phyloP scores from a whole-genome alignment of 2,113 vertebrate species.

The Bujurquina vittata region DNA sequence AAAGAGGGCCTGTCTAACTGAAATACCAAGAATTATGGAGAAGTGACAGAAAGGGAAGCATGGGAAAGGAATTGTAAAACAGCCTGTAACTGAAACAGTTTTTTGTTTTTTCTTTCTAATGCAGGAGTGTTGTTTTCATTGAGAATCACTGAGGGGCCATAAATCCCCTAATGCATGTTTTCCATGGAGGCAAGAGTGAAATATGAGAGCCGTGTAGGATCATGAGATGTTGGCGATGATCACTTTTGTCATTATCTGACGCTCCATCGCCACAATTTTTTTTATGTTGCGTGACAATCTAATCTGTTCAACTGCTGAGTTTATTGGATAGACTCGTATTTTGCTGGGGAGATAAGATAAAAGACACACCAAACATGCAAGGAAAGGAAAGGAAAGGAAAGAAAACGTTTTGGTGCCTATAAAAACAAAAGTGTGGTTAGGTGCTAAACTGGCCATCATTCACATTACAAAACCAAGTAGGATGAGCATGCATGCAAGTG shows the following conservation, averaged over 20 bases:
- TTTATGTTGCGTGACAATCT: neutral
- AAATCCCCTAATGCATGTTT: slow-evolving; percentile 31
- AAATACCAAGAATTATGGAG: slow-evolving; percentile 94
- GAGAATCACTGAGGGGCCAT: slow-evolving; percentile 42
- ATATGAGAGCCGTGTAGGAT: neutral
- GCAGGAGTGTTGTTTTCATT: slow-evolving; percentile 46
- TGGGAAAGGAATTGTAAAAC: slow-evolving; percentile 88
- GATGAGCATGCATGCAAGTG: neutral
- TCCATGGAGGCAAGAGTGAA: neutral
- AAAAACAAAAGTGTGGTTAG: neutral
- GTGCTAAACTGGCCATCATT: neutral
- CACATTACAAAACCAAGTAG: neutral
- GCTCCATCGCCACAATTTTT: neutral
- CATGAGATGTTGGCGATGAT: neutral
- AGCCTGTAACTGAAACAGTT: slow-evolving; percentile 76
- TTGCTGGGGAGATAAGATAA: slow-evolving; percentile 32
- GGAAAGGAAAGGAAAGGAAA: neutral
- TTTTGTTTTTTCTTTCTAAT: slow-evolving; percentile 32
- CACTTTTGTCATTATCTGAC: neutral
- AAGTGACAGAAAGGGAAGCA: slow-evolving; percentile 98
- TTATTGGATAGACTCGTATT: slow-evolving; percentile 9
- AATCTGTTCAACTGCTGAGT: neutral
- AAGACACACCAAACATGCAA: neutral
- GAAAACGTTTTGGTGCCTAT: neutral
- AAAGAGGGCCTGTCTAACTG: slow-evolving; percentile 85